These are phyloP conservation scores for Cheilosia scutellata DNA, from an alignment of 2,888 invertebrate genomes.

Conservation along the genomic window DNA sequence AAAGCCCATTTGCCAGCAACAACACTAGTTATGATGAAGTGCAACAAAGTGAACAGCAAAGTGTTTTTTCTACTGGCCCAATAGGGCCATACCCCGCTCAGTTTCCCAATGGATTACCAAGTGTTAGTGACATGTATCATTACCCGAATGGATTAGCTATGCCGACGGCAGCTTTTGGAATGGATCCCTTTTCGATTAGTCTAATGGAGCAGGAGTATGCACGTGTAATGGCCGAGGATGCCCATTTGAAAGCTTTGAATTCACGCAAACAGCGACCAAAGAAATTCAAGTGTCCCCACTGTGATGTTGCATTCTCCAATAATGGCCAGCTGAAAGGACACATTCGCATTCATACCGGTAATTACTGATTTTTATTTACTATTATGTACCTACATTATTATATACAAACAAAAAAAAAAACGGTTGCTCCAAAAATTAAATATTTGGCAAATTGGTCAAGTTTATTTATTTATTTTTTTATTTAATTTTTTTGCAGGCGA, in stretches of 20 bases:
- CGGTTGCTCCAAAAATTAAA: too few species aligned
- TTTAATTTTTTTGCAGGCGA: slow-evolving; percentile 86
- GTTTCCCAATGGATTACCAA: slow-evolving; percentile 38
- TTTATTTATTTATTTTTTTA: slow-evolving; percentile 4
- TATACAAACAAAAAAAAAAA: slow-evolving; percentile 46
- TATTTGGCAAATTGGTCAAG: too few species aligned
- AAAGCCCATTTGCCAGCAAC: slow-evolving; percentile 57
- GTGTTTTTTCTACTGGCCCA: slow-evolving; percentile 16
- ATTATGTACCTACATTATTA: too few species aligned
- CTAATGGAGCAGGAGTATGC: slow-evolving; percentile 89
- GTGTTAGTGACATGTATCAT: slow-evolving; percentile 62
- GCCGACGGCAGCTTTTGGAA: slow-evolving; percentile 78
- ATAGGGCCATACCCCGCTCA: slow-evolving; percentile 30
- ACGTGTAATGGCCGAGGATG: slow-evolving; percentile 89
- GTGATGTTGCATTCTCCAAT: slow-evolving; percentile 96
- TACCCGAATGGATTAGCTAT: slow-evolving; percentile 54
- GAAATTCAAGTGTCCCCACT: slow-evolving; percentile 95
- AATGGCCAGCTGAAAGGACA: slow-evolving; percentile 96
- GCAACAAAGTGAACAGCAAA: slow-evolving; percentile 66
- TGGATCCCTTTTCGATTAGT: slow-evolving; percentile 83
- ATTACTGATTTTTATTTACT: slow-evolving; percentile 77
- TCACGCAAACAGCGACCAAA: slow-evolving; percentile 92
- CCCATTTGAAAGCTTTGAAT: slow-evolving; percentile 88
- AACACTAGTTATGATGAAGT: slow-evolving; percentile 80
- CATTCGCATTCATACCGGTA: slow-evolving; percentile 94